Base-by-base conservation (phyloP, 1,140 invertebrate genomes). In the Aradophagus sp. region DNA sequence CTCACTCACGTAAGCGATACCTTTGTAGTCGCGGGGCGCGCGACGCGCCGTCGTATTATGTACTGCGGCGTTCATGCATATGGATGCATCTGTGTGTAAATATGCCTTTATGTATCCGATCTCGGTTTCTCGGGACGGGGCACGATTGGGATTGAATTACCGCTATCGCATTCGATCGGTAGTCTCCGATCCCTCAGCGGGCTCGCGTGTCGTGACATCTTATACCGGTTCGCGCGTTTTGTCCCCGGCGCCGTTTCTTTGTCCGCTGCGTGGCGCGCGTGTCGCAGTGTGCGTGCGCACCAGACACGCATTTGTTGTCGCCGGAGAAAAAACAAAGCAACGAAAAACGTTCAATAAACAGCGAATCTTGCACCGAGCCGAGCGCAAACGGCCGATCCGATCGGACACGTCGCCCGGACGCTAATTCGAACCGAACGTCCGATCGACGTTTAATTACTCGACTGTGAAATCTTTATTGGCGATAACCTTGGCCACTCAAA, bases 141-240 rank as follows among this genome's bases (percentile, higher is more conserved):
- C 41, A 53, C 47, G 63, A 68, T 68, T 53, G 47, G 55, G 47
- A 58, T 68, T 53, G 55, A 59, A 53, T 68, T 59, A 61, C 65
- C 48, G 55, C 55, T 68, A 68, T 68, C 65, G 41, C 26, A 59
- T 68, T 55, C 56, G 56, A 69, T 69, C 66, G 48, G 35, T 61
- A 62, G 66, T 62, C 48, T 56, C 56, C 56, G 48, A 62, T 62
- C 66, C 44, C 56, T 56, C 56, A 34, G 19, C 36, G 42, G 42
- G 48, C 44, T 62, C 52, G 65, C 55, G 65, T 68, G 65, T 56
- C 58, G 45, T 36, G 38, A 70, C 58, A 70, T 62, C 42, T 58
- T 56, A 67, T 67, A 66, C 62, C 44, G 45, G 45, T 42, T 52
- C 34, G 45, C 55, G 14, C 38, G 53, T 67, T 45, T 52, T 53